Percentiles rank a stretch among this genome's conserved stretches.
These are phyloP conservation scores for Tachina lurida DNA, from an alignment of 2,888 invertebrate genomes.

Conservation along the genomic window DNA sequence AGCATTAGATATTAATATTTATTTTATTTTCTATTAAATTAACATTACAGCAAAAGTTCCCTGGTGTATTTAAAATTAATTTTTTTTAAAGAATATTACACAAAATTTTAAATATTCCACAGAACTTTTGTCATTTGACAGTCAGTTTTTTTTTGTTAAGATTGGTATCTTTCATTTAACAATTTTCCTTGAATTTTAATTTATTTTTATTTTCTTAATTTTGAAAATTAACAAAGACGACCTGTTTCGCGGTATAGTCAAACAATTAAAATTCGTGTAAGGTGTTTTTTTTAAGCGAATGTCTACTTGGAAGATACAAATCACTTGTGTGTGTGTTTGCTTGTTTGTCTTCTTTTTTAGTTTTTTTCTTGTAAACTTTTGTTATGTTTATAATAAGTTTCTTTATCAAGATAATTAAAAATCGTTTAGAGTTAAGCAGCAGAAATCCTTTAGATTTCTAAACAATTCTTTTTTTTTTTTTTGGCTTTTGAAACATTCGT, in stretches of 20 bases:
- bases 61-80: no score
- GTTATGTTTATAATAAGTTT: conserved; percentile 43
- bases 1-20: no score
- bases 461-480: conserved; percentile 2
- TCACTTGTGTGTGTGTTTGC: not conserved
- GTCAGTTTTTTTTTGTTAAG: not conserved
- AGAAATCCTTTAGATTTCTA: conserved; percentile 47
- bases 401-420: conserved; percentile 71
- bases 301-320: conserved; percentile 8
- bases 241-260: conserved; percentile 38
- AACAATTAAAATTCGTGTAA: conserved; percentile 65
- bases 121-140: conserved; percentile 26
- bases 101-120: not conserved
- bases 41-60: no score
- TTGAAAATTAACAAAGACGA: conserved; percentile 33
- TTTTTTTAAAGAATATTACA: no score
- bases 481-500: conserved; percentile 42
- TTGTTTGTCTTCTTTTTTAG: conserved; percentile 33
- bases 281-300: not conserved
- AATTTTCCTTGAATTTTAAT: conserved; percentile 37
- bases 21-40: no score
- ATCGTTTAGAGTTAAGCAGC: conserved; percentile 61
- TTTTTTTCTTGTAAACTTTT: conserved; percentile 13
- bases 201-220: not conserved
- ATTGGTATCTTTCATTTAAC: conserved; percentile 15